Evolutionary conservation across 2,113 vertebrate species (phyloP).

Genomic region (Carollia perspicillata): DNA sequence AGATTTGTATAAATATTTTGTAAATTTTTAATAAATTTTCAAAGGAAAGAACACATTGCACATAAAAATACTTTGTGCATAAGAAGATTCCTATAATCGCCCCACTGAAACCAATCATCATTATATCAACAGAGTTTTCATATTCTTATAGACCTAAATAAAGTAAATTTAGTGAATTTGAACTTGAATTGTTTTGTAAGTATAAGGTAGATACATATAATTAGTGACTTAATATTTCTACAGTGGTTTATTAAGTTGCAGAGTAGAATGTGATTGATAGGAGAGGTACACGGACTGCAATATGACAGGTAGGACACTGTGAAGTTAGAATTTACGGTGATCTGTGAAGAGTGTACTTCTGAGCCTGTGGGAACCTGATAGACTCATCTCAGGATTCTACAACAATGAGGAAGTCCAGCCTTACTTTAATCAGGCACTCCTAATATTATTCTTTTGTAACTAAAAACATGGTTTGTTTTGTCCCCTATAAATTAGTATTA

Average conservation of each 20-base stretch:
- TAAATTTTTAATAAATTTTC: neutral
- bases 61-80: neutral
- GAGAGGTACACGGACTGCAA: neutral
- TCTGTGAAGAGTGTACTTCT: neutral
- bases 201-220: neutral
- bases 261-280: neutral
- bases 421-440: neutral
- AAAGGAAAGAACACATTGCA: neutral
- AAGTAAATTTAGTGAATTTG: neutral
- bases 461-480: neutral
- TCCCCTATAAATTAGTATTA: neutral
- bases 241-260: neutral
- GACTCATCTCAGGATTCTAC: neutral
- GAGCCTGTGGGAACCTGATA: neutral
- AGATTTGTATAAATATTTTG: neutral
- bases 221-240: neutral
- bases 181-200: neutral
- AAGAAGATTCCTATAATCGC: neutral
- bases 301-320: neutral
- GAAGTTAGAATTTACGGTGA: neutral
- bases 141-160: neutral
- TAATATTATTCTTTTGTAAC: neutral
- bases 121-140: neutral
- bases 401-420: neutral
- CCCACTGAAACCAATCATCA: neutral